Evolutionary conservation across 2,113 vertebrate species (phyloP), one percentile per base, ranked within the genome.

Genomic region (Gallinago jamesoni): DNA sequence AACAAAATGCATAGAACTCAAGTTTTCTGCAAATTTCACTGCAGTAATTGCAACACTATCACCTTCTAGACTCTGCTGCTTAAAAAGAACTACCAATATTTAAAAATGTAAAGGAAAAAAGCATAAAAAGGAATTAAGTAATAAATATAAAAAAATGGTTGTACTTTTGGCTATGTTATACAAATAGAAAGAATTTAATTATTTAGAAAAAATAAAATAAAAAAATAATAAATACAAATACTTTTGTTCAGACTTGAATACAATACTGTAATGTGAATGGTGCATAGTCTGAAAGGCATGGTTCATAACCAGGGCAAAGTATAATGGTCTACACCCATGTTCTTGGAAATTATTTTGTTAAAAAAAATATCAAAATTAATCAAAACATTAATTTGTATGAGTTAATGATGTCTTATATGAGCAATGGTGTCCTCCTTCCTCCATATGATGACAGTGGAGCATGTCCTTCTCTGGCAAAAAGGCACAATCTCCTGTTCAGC

Each of bases 381-480:
- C 6, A 76, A 84, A 82, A 56, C 3, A 59, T 10, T 75, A 41
- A 77, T 2, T 74, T 12, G 7, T 14, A 81, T 19, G 11, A 89
- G 76, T 25, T 2, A 89, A 55, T 45, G 39, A 72, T 48, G 9
- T 57, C 33, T 43, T 50, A 5, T 27, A 41, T 3, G 19, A 80
- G 56, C 23, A 89, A 33, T 4, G 12, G 12, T 57, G 24, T 77
- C 16, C 11, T 74, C 27, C 14, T 84, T 89, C 25, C 37, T 59
- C 23, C 10, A 24, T 8, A 45, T 0, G 3, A 57, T 19, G 9
- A 14, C 18, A 53, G 41, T 17, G 21, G 21, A 28, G n/a, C 25
- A n/a, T 1, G 6, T 12, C 22, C 11, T 24, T 50, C 47, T 55
- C 9, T 3, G 16, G 24, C 0, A 0, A 77, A 72, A 72, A 64